A percentile compares a stretch with the other conserved stretches of the same genome.
These are phyloP conservation scores for Brenthis daphne DNA, from an alignment of 2,888 invertebrate genomes.

Conservation along the genomic window DNA sequence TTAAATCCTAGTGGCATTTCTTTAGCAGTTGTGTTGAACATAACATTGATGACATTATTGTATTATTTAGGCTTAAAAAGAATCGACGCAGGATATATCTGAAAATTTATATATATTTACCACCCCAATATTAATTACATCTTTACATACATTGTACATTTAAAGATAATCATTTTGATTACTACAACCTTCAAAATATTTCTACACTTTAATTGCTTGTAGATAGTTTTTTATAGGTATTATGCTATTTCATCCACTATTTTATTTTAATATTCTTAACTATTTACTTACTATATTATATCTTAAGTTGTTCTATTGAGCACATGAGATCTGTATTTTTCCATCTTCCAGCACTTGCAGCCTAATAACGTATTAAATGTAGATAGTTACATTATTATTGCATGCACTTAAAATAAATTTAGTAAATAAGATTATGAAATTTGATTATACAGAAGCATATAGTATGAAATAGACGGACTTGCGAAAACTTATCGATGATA, in stretches of 20 bases:
- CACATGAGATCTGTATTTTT: conserved; percentile 1
- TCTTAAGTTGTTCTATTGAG: not conserved
- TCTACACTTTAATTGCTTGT: conserved; percentile 15
- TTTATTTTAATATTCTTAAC: conserved; percentile 1
- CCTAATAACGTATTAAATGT: conserved; percentile 5
- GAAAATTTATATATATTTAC: not conserved
- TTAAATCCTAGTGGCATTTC: too few relatives aligned
- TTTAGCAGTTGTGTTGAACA: too few relatives aligned
- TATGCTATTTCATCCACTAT: conserved; percentile 1
- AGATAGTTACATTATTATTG: conserved; percentile 1
- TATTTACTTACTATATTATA: not conserved
- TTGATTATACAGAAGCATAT: not conserved
- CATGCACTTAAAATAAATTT: conserved; percentile 8
- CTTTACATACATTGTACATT: conserved; percentile 29
- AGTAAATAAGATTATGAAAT: not conserved
- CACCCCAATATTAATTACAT: conserved; percentile 25
- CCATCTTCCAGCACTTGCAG: conserved; percentile 26
- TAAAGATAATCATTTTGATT: conserved; percentile 22
- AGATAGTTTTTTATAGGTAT: conserved; percentile 1
- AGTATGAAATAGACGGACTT: too few relatives aligned
- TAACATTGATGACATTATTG: too few relatives aligned
- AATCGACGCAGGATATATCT: not conserved
- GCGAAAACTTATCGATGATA: too few relatives aligned
- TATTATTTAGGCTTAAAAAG: too few relatives aligned
- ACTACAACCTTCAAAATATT: conserved; percentile 7